Percentiles rank a stretch among this genome's conserved stretches.
Conservation (phyloP, 23 tunicate genomes). For the Styela clava region DNA sequence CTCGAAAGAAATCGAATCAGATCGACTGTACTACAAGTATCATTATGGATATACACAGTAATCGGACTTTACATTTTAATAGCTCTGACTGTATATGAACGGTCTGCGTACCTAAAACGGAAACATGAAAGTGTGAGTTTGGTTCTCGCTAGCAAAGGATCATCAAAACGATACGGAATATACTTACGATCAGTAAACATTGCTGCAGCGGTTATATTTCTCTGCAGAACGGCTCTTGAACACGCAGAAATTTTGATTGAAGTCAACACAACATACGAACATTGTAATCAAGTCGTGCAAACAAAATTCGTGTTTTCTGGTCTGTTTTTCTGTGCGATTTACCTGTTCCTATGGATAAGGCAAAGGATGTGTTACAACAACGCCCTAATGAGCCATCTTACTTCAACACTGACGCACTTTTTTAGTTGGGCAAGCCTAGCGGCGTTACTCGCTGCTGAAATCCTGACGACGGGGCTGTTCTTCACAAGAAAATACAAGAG, state of each 20-base stretch:
- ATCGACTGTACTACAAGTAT: neutral
- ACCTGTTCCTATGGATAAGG: constrained; percentile 57
- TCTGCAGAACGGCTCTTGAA: neutral
- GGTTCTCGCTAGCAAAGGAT: neutral
- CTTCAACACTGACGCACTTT: constrained; percentile 8
- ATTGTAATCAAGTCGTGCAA: constrained; percentile 40
- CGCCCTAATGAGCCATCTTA: constrained; percentile 54
- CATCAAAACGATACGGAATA: neutral
- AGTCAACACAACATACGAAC: constrained; percentile 2
- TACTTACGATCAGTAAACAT: neutral
- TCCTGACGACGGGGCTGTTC: neutral
- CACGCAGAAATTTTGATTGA: neutral
- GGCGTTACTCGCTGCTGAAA: neutral
- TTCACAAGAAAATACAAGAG: neutral
- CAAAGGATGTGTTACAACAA: constrained; percentile 66
- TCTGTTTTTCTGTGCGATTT: constrained; percentile 32
- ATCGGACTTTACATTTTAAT: neutral
- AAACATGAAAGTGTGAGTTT: neutral
- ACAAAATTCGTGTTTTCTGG: constrained; percentile 37
- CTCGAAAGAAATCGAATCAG: neutral
- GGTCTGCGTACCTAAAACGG: neutral
- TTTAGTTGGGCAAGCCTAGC: constrained; percentile 32
- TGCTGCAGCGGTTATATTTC: neutral
- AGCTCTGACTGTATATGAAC: neutral
- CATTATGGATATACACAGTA: neutral